Percentiles rank a stretch among this genome's conserved stretches.
These are phyloP conservation scores for Petrolisthes manimaculis DNA, from an alignment of 2,888 invertebrate species.

Conservation along the genomic window DNA sequence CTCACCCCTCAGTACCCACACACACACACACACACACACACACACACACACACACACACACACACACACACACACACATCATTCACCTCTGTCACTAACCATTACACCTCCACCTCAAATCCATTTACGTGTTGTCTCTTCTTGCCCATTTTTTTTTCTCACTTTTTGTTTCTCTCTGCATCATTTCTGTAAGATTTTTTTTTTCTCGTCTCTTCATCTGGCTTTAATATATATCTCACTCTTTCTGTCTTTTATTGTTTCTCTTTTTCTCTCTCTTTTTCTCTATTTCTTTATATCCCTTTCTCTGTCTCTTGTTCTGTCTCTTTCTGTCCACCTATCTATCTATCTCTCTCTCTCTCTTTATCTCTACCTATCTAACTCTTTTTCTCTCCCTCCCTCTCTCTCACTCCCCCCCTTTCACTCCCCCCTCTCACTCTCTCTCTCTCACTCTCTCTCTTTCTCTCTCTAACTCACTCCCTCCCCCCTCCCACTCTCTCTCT, in stretches of 20 bases:
- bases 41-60: no score
- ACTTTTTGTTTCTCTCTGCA: neutral
- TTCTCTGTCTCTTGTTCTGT: neutral
- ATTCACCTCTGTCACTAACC: no score
- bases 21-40: no score
- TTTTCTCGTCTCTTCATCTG: neutral
- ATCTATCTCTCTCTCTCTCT: neutral
- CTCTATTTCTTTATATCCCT: neutral
- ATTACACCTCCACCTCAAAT: no score
- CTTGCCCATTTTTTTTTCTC: neutral
- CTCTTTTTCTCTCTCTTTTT: neutral
- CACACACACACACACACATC: no score
- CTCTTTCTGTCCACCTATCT: neutral
- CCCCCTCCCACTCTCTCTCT: neutral
- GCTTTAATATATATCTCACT: neutral
- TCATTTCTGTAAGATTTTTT: neutral
- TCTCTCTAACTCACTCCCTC: no score
- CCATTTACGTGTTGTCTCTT: no score
- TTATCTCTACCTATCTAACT: neutral
- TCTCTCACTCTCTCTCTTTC: neutral
- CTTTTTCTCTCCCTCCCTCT: neutral
- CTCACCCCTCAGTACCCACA: no score
- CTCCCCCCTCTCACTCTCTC: no score
- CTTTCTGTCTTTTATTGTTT: neutral
- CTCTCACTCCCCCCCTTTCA: neutral